These are phyloP conservation scores for Epinephelus malabaricus DNA, from an alignment of 2,797 vertebrate genomes.

Conservation along the genomic window DNA sequence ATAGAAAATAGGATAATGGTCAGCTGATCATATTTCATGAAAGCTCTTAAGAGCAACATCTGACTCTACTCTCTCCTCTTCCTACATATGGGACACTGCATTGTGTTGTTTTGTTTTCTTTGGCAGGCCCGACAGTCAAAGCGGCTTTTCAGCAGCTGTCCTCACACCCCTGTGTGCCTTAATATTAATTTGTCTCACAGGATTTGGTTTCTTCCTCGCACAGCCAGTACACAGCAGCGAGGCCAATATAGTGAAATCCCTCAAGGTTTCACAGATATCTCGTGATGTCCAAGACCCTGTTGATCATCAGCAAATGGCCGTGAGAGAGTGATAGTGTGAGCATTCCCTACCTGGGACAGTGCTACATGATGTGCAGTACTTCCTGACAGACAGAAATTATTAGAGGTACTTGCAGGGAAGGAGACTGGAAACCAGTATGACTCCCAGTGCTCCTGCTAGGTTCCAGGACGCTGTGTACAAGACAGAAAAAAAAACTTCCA, in stretches of 20 bases:
- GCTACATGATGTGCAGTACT: slow-evolving; percentile 68
- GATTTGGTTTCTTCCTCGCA: slow-evolving; percentile 57
- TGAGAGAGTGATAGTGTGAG: slow-evolving; percentile 55
- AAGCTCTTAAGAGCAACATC: slow-evolving; percentile 50
- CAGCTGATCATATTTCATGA: slow-evolving; percentile 49
- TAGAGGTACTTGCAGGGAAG: slow-evolving; percentile 10
- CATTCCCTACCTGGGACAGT: slow-evolving; percentile 55
- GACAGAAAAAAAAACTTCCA: slow-evolving; percentile 2
- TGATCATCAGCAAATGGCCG: slow-evolving; percentile 52
- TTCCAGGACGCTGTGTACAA: slow-evolving; percentile 43
- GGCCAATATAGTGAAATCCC: slow-evolving; percentile 29
- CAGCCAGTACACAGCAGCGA: slow-evolving; percentile 42
- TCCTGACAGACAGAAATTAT: slow-evolving; percentile 57
- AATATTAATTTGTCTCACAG: slow-evolving; percentile 65
- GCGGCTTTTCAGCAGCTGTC: slow-evolving; percentile 67
- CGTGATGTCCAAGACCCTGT: slow-evolving; percentile 41
- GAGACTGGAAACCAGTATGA: slow-evolving; percentile 50
- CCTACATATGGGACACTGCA: slow-evolving; percentile 45
- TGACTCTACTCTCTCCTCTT: slow-evolving; percentile 33
- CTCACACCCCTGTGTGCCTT: slow-evolving; percentile 53
- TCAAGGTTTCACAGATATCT: slow-evolving; percentile 63
- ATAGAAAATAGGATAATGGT: slow-evolving; percentile 32
- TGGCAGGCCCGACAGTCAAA: slow-evolving; percentile 50
- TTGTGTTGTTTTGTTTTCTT: slow-evolving; percentile 70
- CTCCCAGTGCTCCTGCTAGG: slow-evolving; percentile 2